Conservation (phyloP, 2,888 invertebrate genomes). For the Andricus curvator region DNA sequence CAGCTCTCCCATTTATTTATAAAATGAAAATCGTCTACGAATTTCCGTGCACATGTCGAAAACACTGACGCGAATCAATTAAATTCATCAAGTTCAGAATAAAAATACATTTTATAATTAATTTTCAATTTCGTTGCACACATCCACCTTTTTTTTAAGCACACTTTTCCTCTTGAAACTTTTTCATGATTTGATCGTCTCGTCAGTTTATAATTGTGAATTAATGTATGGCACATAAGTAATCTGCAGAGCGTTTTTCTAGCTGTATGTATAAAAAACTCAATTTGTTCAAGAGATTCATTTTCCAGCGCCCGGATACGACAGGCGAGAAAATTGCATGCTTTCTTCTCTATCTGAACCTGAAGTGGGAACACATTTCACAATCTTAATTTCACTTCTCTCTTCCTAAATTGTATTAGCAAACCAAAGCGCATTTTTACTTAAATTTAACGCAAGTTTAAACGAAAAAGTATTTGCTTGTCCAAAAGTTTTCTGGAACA, state of each 20-base stretch:
- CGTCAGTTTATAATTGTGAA: not conserved
- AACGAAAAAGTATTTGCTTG: not conserved
- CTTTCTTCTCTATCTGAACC: slow-evolving; percentile 25
- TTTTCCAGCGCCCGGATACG: slow-evolving; percentile 33
- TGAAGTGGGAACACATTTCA: not conserved
- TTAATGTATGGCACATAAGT: not conserved
- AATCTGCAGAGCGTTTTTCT: slow-evolving; percentile 2
- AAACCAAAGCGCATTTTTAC: not conserved
- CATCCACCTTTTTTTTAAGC: not conserved
- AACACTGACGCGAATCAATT: slow-evolving; percentile 7
- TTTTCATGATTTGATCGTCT: too few species aligned
- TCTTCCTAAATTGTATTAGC: not conserved
- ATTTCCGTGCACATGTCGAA: not conserved
- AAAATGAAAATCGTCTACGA: too few species aligned
- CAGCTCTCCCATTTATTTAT: not conserved
- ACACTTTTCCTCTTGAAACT: not conserved
- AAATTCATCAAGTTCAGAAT: not conserved
- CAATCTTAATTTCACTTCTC: not conserved
- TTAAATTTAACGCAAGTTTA: not conserved
- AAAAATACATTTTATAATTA: not conserved
- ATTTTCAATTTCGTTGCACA: not conserved
- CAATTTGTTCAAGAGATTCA: slow-evolving; percentile 35
- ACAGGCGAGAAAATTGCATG: slow-evolving; percentile 38
- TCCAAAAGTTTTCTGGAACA: not conserved
- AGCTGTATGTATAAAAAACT: slow-evolving; percentile 2